Base-by-base conservation (phyloP, 2,797 vertebrate genomes). In the Enteromius afrohamiltoni region DNA sequence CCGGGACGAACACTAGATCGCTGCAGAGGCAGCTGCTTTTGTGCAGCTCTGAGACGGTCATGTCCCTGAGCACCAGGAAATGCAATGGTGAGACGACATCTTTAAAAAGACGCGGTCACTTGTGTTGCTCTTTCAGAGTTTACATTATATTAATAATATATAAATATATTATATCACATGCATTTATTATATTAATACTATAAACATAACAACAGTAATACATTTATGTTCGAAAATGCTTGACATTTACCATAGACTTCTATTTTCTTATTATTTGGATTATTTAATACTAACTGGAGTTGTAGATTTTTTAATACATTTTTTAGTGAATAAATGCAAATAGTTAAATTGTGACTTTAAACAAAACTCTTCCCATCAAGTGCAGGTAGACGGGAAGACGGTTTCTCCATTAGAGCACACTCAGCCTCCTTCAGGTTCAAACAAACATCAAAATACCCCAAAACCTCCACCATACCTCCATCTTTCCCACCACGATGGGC, bases 361-460 rank as follows among this genome's bases (percentile, higher is more conserved):
- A 29, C 16, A 4, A 71, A 71, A 49, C 69, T 11, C 19, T 29
- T 34, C 23, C 29, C 10, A 9, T 47, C 34, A 19, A 23, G 21
- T 68, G 47, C 67, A 37, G 34, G 26, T 71, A 73, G 17, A 29
- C 69, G 55, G 68, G 40, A 51, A 58, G 29, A 62, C 31, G 23
- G 7, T 58, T 58, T 26, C 26, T 85, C 45, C 49, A 26, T 53
- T 26, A 62, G 65, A 64, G 40, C 9, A 14, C 19, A n/a, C 37
- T 31, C n/a, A 74, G 31, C 68, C 58, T 73, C 45, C 86, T 85
- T 21, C 77, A 77, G 80, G 80, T 37, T 77, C 64, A 76, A 6
- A 77, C 73, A 26, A 23, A 69, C 78, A 55, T 51, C 80, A 64
- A 26, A 64, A 81, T 29, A 74, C 6, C 6, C 26, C 9, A 1